Conservation (phyloP, 2,797 vertebrate species). For the Hozukius guyotensis region DNA sequence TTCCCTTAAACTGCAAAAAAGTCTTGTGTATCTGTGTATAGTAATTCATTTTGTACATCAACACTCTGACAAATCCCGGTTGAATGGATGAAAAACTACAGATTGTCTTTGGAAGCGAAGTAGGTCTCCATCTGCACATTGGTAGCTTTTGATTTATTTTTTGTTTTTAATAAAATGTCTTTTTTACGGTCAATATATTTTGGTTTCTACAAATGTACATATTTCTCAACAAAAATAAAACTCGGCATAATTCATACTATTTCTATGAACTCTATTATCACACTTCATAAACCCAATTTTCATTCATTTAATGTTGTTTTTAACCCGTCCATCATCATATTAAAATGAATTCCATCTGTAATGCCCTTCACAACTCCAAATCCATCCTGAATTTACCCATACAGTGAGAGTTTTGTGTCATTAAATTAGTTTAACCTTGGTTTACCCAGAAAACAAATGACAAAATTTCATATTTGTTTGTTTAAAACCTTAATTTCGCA, state of each 20-base stretch:
- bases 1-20: background rate
- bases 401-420: background rate
- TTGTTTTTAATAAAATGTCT: background rate
- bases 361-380: background rate
- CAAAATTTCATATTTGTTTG: background rate
- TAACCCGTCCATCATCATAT: background rate
- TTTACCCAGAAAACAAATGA: background rate
- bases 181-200: slow-evolving; percentile 12
- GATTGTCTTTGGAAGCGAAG: background rate
- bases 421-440: background rate
- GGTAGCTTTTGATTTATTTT: slow-evolving; percentile 6
- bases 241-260: background rate
- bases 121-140: background rate
- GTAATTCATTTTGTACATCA: background rate
- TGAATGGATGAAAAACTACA: background rate
- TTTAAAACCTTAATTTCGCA: background rate
- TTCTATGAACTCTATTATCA: background rate
- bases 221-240: slow-evolving; percentile 41
- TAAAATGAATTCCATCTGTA: background rate
- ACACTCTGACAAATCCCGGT: background rate
- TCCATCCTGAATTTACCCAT: background rate
- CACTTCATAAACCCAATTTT: background rate
- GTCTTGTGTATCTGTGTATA: background rate
- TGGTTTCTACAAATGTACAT: slow-evolving; percentile 14
- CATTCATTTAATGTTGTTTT: background rate